Conservation (phyloP, 1,140 invertebrate genomes). For the Acyrthosiphon pisum region DNA sequence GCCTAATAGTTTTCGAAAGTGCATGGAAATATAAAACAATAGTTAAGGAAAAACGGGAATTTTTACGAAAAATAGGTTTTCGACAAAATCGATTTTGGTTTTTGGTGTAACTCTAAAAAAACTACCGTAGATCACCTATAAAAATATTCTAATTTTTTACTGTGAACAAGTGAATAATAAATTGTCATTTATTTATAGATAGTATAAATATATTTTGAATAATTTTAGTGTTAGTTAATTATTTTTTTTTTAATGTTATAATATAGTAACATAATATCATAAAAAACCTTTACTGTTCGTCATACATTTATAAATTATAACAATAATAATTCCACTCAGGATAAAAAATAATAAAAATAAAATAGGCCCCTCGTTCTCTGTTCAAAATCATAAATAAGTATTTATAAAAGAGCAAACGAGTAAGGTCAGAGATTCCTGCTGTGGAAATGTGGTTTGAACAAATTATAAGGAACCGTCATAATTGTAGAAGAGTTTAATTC, state of each 20-base stretch:
- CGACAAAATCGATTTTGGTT: too few relatives aligned
- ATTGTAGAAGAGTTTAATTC: conserved; percentile 57
- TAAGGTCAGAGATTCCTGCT: conserved; percentile 39
- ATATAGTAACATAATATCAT: not conserved
- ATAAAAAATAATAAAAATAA: not conserved
- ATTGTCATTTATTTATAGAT: not conserved
- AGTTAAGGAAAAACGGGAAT: too few relatives aligned
- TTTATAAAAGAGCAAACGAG: conserved; percentile 28
- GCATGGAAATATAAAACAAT: too few relatives aligned
- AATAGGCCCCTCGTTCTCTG: not conserved
- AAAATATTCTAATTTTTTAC: not conserved
- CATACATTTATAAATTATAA: not conserved
- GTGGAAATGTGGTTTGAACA: conserved; percentile 42
- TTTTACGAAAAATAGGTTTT: too few relatives aligned
- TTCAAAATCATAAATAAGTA: not conserved
- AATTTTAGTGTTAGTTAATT: not conserved
- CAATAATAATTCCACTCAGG: not conserved
- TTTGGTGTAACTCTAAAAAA: too few relatives aligned
- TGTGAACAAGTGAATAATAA: not conserved
- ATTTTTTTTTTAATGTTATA: not conserved
- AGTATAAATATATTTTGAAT: not conserved
- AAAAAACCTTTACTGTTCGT: not conserved
- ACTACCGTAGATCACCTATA: too few relatives aligned
- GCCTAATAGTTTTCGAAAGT: too few relatives aligned
- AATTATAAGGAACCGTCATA: conserved; percentile 30